phyloP scores from a whole-genome alignment of 2,888 invertebrate species.

The Hydrotaea diabolus region DNA sequence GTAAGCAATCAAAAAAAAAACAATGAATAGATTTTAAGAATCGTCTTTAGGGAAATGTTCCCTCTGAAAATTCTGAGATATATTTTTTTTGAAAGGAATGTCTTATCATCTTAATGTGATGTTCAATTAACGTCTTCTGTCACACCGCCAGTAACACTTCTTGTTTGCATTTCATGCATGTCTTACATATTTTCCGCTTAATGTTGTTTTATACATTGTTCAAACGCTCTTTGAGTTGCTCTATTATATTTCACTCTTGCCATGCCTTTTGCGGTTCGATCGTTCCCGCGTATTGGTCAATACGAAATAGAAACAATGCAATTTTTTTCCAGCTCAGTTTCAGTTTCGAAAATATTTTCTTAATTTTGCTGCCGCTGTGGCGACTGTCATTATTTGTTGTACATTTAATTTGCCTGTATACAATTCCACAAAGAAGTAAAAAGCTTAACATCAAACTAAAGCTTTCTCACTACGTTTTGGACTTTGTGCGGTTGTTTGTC shows the following conservation, averaged over 20 bases:
- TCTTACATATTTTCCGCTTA: neutral
- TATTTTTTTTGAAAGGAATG: no score
- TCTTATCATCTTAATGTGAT: no score
- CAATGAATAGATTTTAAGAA: no score
- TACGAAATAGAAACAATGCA: neutral
- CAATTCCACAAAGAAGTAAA: neutral
- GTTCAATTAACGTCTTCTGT: neutral
- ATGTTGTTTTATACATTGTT: neutral
- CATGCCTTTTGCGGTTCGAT: neutral
- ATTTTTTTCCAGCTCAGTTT: neutral
- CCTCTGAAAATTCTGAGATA: no score
- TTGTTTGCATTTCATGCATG: neutral
- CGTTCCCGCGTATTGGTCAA: neutral
- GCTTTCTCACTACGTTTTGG: neutral
- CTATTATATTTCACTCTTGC: neutral
- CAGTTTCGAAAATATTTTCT: neutral
- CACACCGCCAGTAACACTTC: neutral
- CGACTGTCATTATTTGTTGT: neutral
- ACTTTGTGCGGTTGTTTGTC: neutral
- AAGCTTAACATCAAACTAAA: neutral
- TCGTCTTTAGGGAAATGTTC: no score
- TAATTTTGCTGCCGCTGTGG: neutral
- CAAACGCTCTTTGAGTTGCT: neutral
- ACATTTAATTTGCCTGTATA: neutral
- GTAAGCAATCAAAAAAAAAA: no score